phyloP scores from a whole-genome alignment of 2,888 invertebrate species.

The Sinotaia quadrata region DNA sequence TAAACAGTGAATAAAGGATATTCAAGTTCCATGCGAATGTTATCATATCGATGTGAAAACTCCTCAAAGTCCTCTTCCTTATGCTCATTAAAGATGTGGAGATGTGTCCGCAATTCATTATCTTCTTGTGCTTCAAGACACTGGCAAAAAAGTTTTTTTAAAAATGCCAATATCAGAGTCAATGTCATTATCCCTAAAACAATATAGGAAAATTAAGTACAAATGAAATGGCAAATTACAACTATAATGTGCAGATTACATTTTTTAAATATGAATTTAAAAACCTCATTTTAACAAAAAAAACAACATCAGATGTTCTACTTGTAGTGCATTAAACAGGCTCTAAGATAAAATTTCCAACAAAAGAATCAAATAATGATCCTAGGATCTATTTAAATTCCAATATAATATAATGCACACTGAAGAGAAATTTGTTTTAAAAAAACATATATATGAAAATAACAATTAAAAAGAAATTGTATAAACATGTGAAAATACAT shows the following conservation, averaged over 20 bases:
- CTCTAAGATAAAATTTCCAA: too few relatives aligned
- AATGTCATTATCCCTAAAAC: not conserved
- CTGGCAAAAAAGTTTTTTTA: not conserved
- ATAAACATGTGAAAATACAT: too few relatives aligned
- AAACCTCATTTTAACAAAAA: too few relatives aligned
- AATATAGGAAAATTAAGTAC: not conserved
- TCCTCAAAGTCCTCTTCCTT: constrained; percentile 95
- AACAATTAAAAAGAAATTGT: too few relatives aligned
- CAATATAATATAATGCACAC: not conserved
- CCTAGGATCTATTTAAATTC: not conserved
- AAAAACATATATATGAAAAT: too few relatives aligned
- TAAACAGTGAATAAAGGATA: constrained; percentile 71
- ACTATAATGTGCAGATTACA: too few relatives aligned
- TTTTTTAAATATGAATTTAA: too few relatives aligned
- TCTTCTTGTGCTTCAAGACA: constrained; percentile 42
- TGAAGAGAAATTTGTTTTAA: too few relatives aligned
- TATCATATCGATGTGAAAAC: constrained; percentile 91
- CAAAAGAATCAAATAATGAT: not conserved
- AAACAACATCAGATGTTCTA: too few relatives aligned
- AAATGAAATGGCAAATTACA: not conserved
- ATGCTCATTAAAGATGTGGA: constrained; percentile 89
- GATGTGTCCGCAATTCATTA: constrained; percentile 83
- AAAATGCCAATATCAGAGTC: not conserved
- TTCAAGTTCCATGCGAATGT: constrained; percentile 91
- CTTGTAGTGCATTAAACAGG: too few relatives aligned